phyloP scores from a whole-genome alignment of 2,113 vertebrate genomes.

The Dromas ardeola region DNA sequence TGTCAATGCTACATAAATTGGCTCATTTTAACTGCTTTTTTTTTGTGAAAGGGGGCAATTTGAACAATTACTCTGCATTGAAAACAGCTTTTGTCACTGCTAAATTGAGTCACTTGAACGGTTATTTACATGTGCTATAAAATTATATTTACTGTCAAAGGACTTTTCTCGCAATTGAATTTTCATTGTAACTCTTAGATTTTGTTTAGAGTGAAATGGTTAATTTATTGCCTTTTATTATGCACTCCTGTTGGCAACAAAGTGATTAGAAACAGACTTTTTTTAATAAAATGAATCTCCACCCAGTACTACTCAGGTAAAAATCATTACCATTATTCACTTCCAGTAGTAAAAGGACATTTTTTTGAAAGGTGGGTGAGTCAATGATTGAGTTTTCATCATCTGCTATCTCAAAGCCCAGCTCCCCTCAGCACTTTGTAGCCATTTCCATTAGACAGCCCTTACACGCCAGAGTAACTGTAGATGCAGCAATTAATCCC shows the following conservation, averaged over 20 bases:
- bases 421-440: not conserved
- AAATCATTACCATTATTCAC: not conserved
- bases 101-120: slow-evolving; percentile 54
- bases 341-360: not conserved
- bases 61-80: slow-evolving; percentile 47
- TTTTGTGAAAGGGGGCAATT: slow-evolving; percentile 32
- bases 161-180: slow-evolving; percentile 16
- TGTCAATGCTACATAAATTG: slow-evolving; percentile 57
- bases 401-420: not conserved
- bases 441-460: not conserved
- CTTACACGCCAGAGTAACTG: not conserved
- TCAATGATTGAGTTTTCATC: not conserved
- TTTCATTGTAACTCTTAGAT: not conserved
- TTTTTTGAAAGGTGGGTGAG: not conserved
- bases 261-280: not conserved
- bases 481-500: not conserved
- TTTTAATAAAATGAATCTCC: not conserved
- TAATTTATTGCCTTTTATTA: slow-evolving; percentile 24
- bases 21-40: slow-evolving; percentile 24
- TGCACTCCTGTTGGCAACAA: not conserved
- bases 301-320: not conserved
- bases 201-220: slow-evolving; percentile 30
- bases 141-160: slow-evolving; percentile 55
- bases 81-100: slow-evolving; percentile 64
- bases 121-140: slow-evolving; percentile 59